A percentile compares a stretch with the other conserved stretches of the same genome.
Conservation (phyloP, 2,797 vertebrate species). For the Lutjanus campechanus region DNA sequence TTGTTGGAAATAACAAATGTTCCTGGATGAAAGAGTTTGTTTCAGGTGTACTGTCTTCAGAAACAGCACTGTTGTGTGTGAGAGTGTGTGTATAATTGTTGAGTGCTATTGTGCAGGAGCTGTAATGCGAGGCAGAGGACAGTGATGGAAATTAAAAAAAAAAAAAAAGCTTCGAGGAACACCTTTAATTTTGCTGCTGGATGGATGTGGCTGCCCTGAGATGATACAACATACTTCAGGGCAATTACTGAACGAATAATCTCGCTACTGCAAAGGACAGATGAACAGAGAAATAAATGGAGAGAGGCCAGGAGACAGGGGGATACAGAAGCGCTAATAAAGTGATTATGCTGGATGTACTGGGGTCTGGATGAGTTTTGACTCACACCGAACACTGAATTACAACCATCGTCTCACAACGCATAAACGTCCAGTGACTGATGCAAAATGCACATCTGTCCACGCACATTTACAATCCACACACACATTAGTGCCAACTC, state of each 20-base stretch:
- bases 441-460: slow-evolving; percentile 9
- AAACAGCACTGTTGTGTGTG: not conserved
- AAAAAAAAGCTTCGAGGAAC: slow-evolving; percentile 47
- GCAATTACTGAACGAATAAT: slow-evolving; percentile 64
- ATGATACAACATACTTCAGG: slow-evolving; percentile 41
- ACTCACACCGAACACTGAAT: slow-evolving; percentile 50
- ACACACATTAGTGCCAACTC: slow-evolving; percentile 41
- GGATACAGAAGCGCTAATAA: slow-evolving; percentile 28
- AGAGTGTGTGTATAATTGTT: slow-evolving; percentile 6
- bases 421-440: slow-evolving; percentile 4
- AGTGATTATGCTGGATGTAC: slow-evolving; percentile 25
- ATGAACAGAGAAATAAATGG: slow-evolving; percentile 56
- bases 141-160: slow-evolving; percentile 46
- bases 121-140: slow-evolving; percentile 26
- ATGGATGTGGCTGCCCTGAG: slow-evolving; percentile 44
- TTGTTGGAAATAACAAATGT: slow-evolving; percentile 23
- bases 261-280: slow-evolving; percentile 49
- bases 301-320: slow-evolving; percentile 27
- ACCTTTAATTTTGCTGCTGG: slow-evolving; percentile 58
- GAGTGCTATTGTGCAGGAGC: not conserved
- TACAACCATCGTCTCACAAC: slow-evolving; percentile 32
- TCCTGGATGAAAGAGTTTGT: slow-evolving; percentile 12
- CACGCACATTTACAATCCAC: slow-evolving; percentile 15
- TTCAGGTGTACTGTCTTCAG: slow-evolving; percentile 2
- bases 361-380: slow-evolving; percentile 12